phyloP scores from a whole-genome alignment of 2,888 invertebrate species.

The Drosophila seclusa region DNA sequence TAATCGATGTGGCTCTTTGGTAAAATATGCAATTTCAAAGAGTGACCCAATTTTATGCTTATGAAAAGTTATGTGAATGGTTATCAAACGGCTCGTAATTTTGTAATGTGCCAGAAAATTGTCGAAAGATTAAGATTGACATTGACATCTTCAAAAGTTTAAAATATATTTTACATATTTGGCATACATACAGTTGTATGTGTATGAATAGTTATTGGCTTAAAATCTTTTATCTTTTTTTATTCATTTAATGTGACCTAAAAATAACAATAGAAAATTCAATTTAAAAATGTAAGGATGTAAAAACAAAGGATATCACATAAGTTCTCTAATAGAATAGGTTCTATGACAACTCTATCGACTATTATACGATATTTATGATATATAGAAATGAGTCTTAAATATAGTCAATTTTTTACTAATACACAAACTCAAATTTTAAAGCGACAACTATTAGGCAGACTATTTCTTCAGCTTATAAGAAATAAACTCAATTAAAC shows the following conservation, averaged over 20 bases:
- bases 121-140: no score
- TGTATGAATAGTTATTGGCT: no score
- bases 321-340: no score
- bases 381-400: neutral
- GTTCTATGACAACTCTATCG: neutral
- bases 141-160: no score
- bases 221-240: no score
- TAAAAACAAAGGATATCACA: neutral
- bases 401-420: neutral
- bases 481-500: neutral
- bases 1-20: conserved; percentile 2
- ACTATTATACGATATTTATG: no score
- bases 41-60: neutral
- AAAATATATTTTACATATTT: no score
- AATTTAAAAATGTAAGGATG: no score
- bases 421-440: neutral
- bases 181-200: no score
- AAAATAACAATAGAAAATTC: no score
- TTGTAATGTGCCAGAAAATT: neutral
- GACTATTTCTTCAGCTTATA: neutral
- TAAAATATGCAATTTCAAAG: neutral
- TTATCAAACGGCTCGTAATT: neutral
- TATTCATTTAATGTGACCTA: no score
- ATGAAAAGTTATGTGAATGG: neutral
- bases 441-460: neutral